phyloP scores from a whole-genome alignment of 1,140 invertebrate genomes.

The Condylostylus longicornis region DNA sequence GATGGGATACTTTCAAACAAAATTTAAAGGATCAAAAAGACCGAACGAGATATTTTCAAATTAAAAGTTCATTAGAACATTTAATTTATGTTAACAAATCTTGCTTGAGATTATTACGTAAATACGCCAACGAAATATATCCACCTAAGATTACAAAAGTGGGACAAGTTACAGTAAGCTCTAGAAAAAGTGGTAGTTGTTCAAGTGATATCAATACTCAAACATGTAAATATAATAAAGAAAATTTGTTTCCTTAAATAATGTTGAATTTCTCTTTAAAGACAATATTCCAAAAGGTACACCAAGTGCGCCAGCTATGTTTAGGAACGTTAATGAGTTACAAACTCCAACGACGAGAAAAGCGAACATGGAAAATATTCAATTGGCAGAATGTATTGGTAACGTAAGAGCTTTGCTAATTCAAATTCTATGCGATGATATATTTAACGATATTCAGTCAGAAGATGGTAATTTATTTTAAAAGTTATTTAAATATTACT shows the following conservation, averaged over 20 bases:
- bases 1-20: constrained; percentile 61
- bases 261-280: not conserved
- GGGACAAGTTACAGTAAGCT: constrained; percentile 63
- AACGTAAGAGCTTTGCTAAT: constrained; percentile 70
- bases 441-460: constrained; percentile 35
- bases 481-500: too few relatives aligned
- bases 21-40: constrained; percentile 42
- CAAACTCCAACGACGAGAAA: constrained; percentile 30
- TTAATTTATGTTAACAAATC: constrained; percentile 78
- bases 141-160: constrained; percentile 58
- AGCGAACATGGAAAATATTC: constrained; percentile 51
- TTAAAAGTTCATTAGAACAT: constrained; percentile 50
- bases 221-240: not conserved
- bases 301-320: constrained; percentile 2
- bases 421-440: constrained; percentile 64
- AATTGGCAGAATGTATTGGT: constrained; percentile 70
- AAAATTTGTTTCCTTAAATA: constrained; percentile 3
- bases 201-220: constrained; percentile 9
- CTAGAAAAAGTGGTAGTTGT: not conserved
- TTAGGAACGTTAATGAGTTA: not conserved
- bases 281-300: constrained; percentile 4
- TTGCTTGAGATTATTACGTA: constrained; percentile 62
- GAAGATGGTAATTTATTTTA: constrained; percentile 20
- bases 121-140: constrained; percentile 80
- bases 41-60: constrained; percentile 29